Evolutionary conservation across 92 coral and sea anemone species (phyloP), one percentile per base, ranked within the genome.

Genomic region (Phymanthus crucifer): DNA sequence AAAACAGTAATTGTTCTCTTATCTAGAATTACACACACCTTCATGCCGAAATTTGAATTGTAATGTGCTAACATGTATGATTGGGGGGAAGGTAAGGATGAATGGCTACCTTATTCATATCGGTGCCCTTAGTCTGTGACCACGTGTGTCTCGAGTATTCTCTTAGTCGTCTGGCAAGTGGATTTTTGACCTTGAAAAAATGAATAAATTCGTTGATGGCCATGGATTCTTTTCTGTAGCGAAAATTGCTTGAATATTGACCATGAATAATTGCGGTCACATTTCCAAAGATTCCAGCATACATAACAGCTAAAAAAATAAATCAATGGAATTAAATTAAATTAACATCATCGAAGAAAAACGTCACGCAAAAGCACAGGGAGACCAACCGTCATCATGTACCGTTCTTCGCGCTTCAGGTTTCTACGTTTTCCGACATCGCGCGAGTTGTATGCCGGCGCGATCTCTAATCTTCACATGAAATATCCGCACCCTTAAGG

Each of bases 251-350:
- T 18, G 99, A 96, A 78, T 96, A 96, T 81, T 96, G 99, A 6
- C 99, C 99, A 77, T 96, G 97, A 57, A 96, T 93, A 80, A 96
- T 96, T 32, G 99, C 99, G 26, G 99, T 93, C 48, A 96, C 99
- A 52, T 96, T 96, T 5, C 99, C 99, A 85, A 96, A 96, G 69
- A 96, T 94, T 32, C 89, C 99, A 31, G 99, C 99, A 83, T 93
- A 93, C 92, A 96, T 90, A 72, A 96, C 97, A 38, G 97, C 99
- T 96, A 74, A 70, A 74, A n/a, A 85, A 68, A 75, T 21, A 76
- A 84, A 45, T 2, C 18, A 1, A 26, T 19, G 32, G 40, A 14
- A 19, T 33, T 14, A 17, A 66, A 66, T 19, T 54, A 3, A 54
- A 54, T 18, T 18, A 52, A 18, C 0, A 18, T 18, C 6, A 50